Base-by-base conservation (phyloP, 2,888 invertebrate species). In the Rhogogaster chlorosoma region DNA sequence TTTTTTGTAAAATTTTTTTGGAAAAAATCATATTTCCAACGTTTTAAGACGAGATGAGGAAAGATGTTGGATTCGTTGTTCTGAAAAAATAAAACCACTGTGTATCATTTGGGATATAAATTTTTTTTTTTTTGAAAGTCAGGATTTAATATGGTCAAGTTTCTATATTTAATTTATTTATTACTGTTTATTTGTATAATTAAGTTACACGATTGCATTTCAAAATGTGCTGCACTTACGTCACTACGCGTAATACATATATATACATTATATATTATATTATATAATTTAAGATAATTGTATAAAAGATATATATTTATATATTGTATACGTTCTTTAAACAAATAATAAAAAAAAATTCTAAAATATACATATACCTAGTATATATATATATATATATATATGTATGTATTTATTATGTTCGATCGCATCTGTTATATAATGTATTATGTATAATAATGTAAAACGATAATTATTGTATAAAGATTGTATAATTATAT, bases 381-480 rank as follows among this genome's bases (percentile, higher is more conserved):
- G n/a, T n/a, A n/a, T n/a, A n/a, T n/a, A n/a, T n/a, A n/a, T n/a
- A 61, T 80, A 80, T 80, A 80, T 38, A 80, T 61, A 61, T 80
- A 36, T 57, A 53, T 53, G 18, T 77, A 78, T 85, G 70, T 32
- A 86, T 83, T 86, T 82, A 22, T 84, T 87, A 84, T 71, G n/a
- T 71, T 29, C 36, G 38, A 71, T 71, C 32, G n/a, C n/a, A 71
- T 71, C 36, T n/a, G 38, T 29, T 71, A 36, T n/a, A 53, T 49
- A 18, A n/a, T 53, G 6, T n/a, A n/a, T 18, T 53, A 49, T 49
- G 49, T 36, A 71, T 71, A 38, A 71, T 71, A n/a, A 38, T 22
- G 71, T n/a, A 38, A 71, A 36, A 36, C 36, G 36, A 71, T 45
- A 42, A 45, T 75, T 75, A 26, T 75, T 49, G 2, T 42, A 26